A percentile compares a stretch with the other conserved stretches of the same genome.
Conservation (phyloP, 2,113 vertebrate genomes). For the Poeciliopsis retropinna region DNA sequence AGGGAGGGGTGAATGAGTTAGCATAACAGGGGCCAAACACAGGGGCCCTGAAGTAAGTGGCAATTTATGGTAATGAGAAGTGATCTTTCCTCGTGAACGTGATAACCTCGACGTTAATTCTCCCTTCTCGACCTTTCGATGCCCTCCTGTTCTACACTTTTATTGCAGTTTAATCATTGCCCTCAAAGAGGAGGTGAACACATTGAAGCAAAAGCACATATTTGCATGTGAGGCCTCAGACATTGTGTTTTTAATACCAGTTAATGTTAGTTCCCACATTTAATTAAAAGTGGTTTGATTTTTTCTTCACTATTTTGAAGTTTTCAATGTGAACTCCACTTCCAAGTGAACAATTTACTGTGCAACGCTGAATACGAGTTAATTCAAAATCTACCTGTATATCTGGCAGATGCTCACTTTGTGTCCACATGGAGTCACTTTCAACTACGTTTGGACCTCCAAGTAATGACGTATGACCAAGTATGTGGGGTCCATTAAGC, state of each 20-base stretch:
- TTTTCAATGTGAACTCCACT: too few species aligned
- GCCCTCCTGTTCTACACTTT: slow-evolving; percentile 35
- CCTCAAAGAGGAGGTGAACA: neutral
- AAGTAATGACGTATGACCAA: too few species aligned
- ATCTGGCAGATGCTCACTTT: too few species aligned
- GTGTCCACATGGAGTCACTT: too few species aligned
- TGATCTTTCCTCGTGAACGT: slow-evolving; percentile 36
- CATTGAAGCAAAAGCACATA: slow-evolving; percentile 1
- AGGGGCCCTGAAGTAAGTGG: slow-evolving; percentile 29
- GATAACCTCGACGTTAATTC: slow-evolving; percentile 50
- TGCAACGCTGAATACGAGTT: too few species aligned
- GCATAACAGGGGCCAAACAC: slow-evolving; percentile 23
- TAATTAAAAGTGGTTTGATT: neutral
- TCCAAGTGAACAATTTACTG: too few species aligned
- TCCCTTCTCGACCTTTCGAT: neutral
- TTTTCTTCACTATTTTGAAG: neutral
- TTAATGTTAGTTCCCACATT: neutral
- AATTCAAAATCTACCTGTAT: too few species aligned
- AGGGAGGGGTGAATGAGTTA: slow-evolving; percentile 44
- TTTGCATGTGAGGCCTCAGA: neutral
- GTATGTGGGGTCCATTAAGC: too few species aligned
- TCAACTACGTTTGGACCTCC: too few species aligned
- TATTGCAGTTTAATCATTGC: slow-evolving; percentile 45
- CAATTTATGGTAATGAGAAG: slow-evolving; percentile 56
- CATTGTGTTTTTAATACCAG: neutral